Conservation (phyloP, 2,888 invertebrate genomes). For the Acleris sparsana region DNA sequence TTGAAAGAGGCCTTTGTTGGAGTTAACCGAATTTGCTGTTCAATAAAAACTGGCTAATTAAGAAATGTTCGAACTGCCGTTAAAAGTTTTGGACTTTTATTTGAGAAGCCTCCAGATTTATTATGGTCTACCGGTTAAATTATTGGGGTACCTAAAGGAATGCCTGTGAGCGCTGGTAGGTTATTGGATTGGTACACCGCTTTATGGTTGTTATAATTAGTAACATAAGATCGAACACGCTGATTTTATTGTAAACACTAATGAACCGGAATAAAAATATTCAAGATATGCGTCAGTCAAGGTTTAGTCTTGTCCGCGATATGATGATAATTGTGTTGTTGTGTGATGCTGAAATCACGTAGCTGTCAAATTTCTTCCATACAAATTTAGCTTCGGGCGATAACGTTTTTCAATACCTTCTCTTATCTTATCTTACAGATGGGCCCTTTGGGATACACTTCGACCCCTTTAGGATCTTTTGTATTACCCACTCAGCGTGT, state of each 20-base stretch:
- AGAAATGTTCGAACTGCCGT: constrained; percentile 77
- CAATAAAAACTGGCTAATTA: constrained; percentile 80
- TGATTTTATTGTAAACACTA: constrained; percentile 25
- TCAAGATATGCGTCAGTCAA: background rate
- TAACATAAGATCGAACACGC: constrained; percentile 35
- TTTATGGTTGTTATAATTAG: constrained; percentile 37
- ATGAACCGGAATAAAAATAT: background rate
- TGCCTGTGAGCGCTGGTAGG: constrained; percentile 27
- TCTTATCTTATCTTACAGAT: no score
- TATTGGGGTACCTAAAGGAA: constrained; percentile 43
- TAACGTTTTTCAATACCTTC: no score
- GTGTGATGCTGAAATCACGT: no score
- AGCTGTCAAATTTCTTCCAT: no score
- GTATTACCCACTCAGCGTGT: no score
- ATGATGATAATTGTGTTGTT: no score
- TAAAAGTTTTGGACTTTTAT: constrained; percentile 67
- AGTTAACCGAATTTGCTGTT: constrained; percentile 81
- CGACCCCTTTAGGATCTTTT: no score
- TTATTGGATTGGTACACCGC: constrained; percentile 35
- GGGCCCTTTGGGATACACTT: no score
- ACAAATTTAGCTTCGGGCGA: no score
- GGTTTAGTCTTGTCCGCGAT: background rate
- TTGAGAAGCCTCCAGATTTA: constrained; percentile 57
- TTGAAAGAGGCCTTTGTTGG: constrained; percentile 77
- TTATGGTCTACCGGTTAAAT: constrained; percentile 57